A percentile compares a stretch with the other conserved stretches of the same genome.
Evolutionary conservation across 2,888 invertebrate genomes (phyloP).

Genomic region (Melinaea marsaeus): DNA sequence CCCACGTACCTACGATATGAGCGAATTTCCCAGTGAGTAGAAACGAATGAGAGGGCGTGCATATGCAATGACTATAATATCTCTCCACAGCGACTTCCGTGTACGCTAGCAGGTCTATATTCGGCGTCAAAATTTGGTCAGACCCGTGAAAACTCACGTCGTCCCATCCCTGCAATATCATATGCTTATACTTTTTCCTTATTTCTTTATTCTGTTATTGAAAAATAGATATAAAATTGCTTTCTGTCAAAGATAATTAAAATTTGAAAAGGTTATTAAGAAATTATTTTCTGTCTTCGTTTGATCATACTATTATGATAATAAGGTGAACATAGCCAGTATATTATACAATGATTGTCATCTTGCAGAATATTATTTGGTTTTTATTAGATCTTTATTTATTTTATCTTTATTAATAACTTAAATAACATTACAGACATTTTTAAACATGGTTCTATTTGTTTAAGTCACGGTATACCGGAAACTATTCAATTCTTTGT

Average conservation of each 20-base stretch:
- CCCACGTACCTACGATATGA: slow-evolving; percentile 81
- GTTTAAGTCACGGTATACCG: not conserved
- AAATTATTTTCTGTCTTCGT: no score
- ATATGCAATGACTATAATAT: slow-evolving; percentile 89
- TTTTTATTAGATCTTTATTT: not conserved
- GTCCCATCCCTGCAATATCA: slow-evolving; percentile 87
- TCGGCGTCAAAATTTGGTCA: slow-evolving; percentile 90
- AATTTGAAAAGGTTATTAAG: no score
- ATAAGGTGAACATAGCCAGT: no score
- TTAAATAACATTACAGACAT: not conserved
- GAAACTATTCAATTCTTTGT: not conserved
- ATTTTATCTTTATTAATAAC: not conserved
- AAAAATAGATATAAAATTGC: no score
- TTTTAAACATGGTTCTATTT: not conserved
- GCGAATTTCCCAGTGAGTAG: slow-evolving; percentile 91
- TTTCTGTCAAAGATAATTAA: no score
- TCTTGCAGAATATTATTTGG: no score
- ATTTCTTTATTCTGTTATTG: no score
- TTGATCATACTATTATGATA: no score
- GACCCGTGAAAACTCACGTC: slow-evolving; percentile 94
- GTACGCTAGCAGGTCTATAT: slow-evolving; percentile 91
- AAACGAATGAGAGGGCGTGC: slow-evolving; percentile 90
- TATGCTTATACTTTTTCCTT: not conserved
- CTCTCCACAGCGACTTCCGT: slow-evolving; percentile 89
- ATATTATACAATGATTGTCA: no score